A percentile compares a stretch with the other conserved stretches of the same genome.
phyloP scores from a whole-genome alignment of 1,140 invertebrate species.

The Drosophila athabasca region DNA sequence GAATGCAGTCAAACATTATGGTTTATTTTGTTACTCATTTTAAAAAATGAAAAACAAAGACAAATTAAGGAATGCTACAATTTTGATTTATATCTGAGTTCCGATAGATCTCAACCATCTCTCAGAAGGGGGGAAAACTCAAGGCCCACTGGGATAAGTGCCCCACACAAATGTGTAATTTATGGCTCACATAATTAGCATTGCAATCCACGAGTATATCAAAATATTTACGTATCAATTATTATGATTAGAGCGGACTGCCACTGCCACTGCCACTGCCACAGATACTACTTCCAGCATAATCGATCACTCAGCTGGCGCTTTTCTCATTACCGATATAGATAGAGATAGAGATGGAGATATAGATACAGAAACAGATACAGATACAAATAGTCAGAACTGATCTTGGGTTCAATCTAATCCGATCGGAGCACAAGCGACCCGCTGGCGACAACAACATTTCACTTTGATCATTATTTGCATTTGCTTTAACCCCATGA shows the following conservation, averaged over 20 bases:
- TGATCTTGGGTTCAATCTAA: constrained; percentile 2
- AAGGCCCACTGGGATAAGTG: constrained; percentile 25
- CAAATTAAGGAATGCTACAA: background rate
- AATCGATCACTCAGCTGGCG: constrained; percentile 74
- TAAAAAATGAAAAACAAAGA: no score
- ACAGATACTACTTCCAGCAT: constrained; percentile 55
- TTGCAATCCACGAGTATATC: constrained; percentile 55
- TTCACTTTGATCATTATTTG: constrained; percentile 32
- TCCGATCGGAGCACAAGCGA: constrained; percentile 17
- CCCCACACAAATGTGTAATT: constrained; percentile 42
- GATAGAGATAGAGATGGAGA: constrained; percentile 21
- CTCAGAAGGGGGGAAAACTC: background rate
- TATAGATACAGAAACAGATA: constrained; percentile 15
- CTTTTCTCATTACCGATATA: constrained; percentile 22
- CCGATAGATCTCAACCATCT: constrained; percentile 25
- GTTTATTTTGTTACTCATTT: background rate
- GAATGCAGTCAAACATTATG: background rate
- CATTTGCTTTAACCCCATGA: constrained; percentile 30
- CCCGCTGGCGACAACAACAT: constrained; percentile 35
- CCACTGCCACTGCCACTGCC: constrained; percentile 46
- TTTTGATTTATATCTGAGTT: constrained; percentile 38
- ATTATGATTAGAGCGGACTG: constrained; percentile 59
- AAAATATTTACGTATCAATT: constrained; percentile 81
- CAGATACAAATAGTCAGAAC: background rate
- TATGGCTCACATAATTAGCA: constrained; percentile 62